Conservation (phyloP, 1,140 invertebrate species). For the Steinernema feltiae region DNA sequence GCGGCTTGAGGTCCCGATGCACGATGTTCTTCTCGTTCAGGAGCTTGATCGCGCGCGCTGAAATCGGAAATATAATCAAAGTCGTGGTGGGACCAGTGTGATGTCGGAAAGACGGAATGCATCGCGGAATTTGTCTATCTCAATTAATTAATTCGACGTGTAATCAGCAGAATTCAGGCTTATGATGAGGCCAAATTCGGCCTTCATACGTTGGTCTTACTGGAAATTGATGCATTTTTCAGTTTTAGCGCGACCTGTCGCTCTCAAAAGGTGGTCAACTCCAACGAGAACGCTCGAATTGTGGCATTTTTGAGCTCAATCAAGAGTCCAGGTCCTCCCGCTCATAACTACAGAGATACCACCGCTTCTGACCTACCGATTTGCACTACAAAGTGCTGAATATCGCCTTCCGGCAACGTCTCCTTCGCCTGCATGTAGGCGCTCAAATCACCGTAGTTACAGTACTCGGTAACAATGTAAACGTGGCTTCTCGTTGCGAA, state of each 20-base stretch:
- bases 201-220: too few species aligned
- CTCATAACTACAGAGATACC: too few species aligned
- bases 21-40: conserved; percentile 93
- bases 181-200: too few species aligned
- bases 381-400: conserved; percentile 85
- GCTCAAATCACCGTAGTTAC: conserved; percentile 94
- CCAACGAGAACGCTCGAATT: too few species aligned
- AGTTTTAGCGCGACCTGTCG: too few species aligned
- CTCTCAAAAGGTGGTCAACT: too few species aligned
- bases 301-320: too few species aligned
- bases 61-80: conserved; percentile 41
- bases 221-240: too few species aligned
- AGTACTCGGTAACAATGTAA: conserved; percentile 97
- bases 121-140: too few species aligned
- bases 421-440: conserved; percentile 87
- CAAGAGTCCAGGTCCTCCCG: too few species aligned
- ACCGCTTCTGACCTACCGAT: conserved; percentile 76
- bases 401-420: conserved; percentile 91
- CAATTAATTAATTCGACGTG: too few species aligned
- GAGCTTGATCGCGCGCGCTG: conserved; percentile 90
- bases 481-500: conserved; percentile 88
- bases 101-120: background rate
- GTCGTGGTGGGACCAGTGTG: background rate
- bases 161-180: too few species aligned
- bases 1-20: conserved; percentile 88